Conservation (phyloP, 2,113 vertebrate genomes). For the Carollia perspicillata region DNA sequence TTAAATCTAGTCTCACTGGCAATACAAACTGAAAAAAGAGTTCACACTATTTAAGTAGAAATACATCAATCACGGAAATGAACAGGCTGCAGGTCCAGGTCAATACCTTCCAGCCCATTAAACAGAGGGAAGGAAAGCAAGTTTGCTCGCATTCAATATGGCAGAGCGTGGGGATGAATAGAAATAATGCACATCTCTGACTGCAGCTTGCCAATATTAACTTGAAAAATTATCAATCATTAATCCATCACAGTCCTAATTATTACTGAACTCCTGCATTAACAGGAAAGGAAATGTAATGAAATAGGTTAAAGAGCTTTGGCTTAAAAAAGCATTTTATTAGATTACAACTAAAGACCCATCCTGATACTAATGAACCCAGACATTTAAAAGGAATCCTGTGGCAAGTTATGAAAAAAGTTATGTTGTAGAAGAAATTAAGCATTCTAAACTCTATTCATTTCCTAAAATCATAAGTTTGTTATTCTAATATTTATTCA, state of each 20-base stretch:
- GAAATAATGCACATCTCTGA: slow-evolving; percentile 71
- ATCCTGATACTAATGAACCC: slow-evolving; percentile 40
- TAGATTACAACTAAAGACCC: slow-evolving; percentile 49
- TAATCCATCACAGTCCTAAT: slow-evolving; percentile 76
- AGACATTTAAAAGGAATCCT: slow-evolving; percentile 47
- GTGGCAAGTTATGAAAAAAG: slow-evolving; percentile 44
- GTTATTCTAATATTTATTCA: background rate
- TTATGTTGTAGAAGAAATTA: background rate
- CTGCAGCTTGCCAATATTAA: slow-evolving; percentile 77
- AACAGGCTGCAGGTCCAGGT: slow-evolving; percentile 66
- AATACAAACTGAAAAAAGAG: slow-evolving; percentile 67
- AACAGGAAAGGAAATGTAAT: slow-evolving; percentile 71
- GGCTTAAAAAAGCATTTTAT: slow-evolving; percentile 57
- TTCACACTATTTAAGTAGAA: slow-evolving; percentile 66
- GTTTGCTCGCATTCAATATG: slow-evolving; percentile 75
- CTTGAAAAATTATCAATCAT: slow-evolving; percentile 80
- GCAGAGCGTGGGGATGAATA: slow-evolving; percentile 71
- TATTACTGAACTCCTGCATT: slow-evolving; percentile 74
- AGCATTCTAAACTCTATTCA: background rate
- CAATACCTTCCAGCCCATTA: slow-evolving; percentile 82
- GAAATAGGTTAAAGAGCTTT: slow-evolving; percentile 65
- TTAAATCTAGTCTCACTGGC: slow-evolving; percentile 68
- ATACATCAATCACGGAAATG: slow-evolving; percentile 78
- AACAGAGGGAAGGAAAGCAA: slow-evolving; percentile 76
- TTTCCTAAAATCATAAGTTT: background rate